These are phyloP conservation scores for Planiliza haematocheilus DNA, from an alignment of 2,113 vertebrate species.

Conservation along the genomic window DNA sequence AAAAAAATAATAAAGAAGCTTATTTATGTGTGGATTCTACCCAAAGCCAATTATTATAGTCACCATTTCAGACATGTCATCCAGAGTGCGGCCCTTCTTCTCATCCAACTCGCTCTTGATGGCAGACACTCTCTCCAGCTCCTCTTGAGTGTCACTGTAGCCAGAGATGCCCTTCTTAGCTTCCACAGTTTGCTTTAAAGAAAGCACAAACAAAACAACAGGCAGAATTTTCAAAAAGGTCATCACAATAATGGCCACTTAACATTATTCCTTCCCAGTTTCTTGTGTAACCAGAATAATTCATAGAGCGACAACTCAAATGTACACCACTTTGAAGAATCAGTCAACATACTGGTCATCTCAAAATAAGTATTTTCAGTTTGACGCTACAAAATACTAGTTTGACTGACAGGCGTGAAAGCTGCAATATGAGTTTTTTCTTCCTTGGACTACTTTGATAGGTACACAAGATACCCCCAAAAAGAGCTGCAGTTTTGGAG, in stretches of 20 bases:
- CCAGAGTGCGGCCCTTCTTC: constrained; percentile 92
- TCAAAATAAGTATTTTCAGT: too few species aligned
- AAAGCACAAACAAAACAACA: constrained; percentile 42
- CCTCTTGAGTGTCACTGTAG: constrained; percentile 95
- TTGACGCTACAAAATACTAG: too few species aligned
- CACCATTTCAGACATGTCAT: constrained; percentile 98
- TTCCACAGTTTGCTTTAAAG: constrained; percentile 88
- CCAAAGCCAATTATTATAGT: constrained; percentile 19
- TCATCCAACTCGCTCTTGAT: constrained; percentile 97
- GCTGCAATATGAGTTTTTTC: too few species aligned
- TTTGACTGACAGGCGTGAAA: too few species aligned
- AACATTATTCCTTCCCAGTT: not conserved
- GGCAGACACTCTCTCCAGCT: constrained; percentile 93
- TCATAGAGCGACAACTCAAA: not conserved
- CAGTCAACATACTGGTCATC: not conserved
- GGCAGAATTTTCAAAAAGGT: not conserved
- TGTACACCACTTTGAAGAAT: not conserved
- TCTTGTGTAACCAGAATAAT: not conserved
- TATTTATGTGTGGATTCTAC: not conserved
- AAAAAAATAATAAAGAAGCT: not conserved
- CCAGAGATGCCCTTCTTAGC: constrained; percentile 94
- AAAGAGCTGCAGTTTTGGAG: too few species aligned
- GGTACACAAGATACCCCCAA: too few species aligned
- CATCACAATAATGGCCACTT: not conserved
- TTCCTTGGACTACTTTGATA: too few species aligned